A percentile compares a stretch with the other conserved stretches of the same genome.
These are phyloP conservation scores for Epinotia nisella DNA, from an alignment of 2,888 invertebrate genomes.

Conservation along the genomic window DNA sequence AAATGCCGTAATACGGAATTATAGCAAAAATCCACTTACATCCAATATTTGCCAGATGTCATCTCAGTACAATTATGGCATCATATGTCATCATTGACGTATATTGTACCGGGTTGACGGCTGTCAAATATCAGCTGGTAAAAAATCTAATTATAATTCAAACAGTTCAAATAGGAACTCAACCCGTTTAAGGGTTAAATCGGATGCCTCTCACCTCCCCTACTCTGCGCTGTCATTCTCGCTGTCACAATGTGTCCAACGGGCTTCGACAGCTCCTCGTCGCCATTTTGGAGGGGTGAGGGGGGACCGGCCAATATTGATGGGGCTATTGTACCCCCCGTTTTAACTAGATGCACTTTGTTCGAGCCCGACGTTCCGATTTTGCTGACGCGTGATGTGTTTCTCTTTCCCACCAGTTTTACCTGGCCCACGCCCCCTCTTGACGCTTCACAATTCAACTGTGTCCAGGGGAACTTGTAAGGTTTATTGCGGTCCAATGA, in stretches of 20 bases:
- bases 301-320: slow-evolving; percentile 68
- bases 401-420: slow-evolving; percentile 62
- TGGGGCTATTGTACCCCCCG: slow-evolving; percentile 67
- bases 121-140: too few species aligned
- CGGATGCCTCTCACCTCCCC: slow-evolving; percentile 12
- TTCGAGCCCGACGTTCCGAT: slow-evolving; percentile 70
- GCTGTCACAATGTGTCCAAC: slow-evolving; percentile 57
- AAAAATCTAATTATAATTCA: too few species aligned
- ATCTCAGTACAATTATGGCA: too few species aligned
- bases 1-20: too few species aligned
- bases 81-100: too few species aligned
- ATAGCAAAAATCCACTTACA: too few species aligned
- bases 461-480: slow-evolving; percentile 16
- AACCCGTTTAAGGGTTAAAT: not conserved
- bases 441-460: slow-evolving; percentile 16
- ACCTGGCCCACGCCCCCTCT: slow-evolving; percentile 52
- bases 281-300: slow-evolving; percentile 62
- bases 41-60: too few species aligned
- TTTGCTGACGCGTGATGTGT: slow-evolving; percentile 77
- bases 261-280: slow-evolving; percentile 54
- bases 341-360: slow-evolving; percentile 79
- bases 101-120: too few species aligned
- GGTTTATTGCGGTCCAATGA: slow-evolving; percentile 54
- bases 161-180: too few species aligned
- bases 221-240: slow-evolving; percentile 48